Base-by-base conservation (phyloP, 1,140 invertebrate genomes). In the Metaphire vulgaris region DNA sequence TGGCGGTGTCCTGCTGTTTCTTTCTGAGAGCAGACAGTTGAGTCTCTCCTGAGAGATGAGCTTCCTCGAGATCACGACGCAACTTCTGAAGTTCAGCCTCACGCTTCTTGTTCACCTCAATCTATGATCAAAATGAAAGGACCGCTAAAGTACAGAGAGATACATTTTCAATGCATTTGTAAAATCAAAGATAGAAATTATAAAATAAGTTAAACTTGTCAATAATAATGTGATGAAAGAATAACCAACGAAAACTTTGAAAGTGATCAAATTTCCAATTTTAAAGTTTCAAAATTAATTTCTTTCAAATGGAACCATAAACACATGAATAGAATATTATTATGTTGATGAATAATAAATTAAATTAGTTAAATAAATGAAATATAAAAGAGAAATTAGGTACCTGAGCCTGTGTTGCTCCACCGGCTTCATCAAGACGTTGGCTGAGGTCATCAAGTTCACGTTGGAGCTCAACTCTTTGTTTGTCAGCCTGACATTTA, bases 21-120 rank as follows among this genome's bases (percentile, higher is more conserved):
- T 99, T 99, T 88, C 97, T 92, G 80, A 99, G 90, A 86, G 92
- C 93, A 82, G 93, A 92, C 82, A 98, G 89, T 80, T 94, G 94
- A 79, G 94, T 91, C 88, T 99, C 97, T 86, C 98, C 96, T 88
- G 99, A 96, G 86, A 99, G 95, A 89, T 98, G 97, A 83, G 94
- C 90, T 88, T 99, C 97, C 87, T 99, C 97, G 81, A 99, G 90
- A 88, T 99, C 97, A 83, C 97, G 93, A 82, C 96, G 92, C 68
- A 99, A 91, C 87, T 99, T 99, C 89, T 94, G 92, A 78, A 99
- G 91, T 88, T 99, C 97, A 83, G 95, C 93, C 88, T 99, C 97
- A 81, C 97, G 93, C 89, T 99, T 98, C 91, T 99, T 99, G 92
- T 99, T 99, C 82, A 99, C 91, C 87, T 99, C 97, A 87, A 85